These are phyloP conservation scores for Sinelater perroti DNA, from an alignment of 2,888 invertebrate species.

Conservation along the genomic window DNA sequence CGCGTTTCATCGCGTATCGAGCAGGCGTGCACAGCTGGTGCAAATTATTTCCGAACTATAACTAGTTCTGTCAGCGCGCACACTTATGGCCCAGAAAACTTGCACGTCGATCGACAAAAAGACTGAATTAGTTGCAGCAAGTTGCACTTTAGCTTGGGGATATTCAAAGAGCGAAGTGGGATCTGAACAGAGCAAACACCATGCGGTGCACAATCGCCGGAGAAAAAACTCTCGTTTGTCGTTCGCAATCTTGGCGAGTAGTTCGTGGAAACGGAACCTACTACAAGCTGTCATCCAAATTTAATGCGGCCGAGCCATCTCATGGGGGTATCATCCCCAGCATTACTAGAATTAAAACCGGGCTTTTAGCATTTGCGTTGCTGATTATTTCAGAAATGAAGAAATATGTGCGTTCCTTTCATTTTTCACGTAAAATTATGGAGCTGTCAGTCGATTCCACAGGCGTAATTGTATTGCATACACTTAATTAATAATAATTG, in stretches of 20 bases:
- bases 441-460: no score
- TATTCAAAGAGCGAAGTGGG: no score
- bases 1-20: background rate
- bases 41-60: conserved; percentile 12
- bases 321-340: conserved; percentile 1
- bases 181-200: no score
- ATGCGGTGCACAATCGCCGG: no score
- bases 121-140: no score
- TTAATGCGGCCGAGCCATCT: conserved; percentile 2
- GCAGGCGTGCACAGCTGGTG: conserved; percentile 16
- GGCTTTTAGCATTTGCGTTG: background rate
- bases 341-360: conserved; percentile 15
- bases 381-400: background rate
- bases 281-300: background rate
- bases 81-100: no score
- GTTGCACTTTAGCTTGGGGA: no score
- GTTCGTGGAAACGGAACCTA: conserved; percentile 7
- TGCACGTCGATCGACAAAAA: no score
- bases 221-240: background rate
- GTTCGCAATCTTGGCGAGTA: conserved; percentile 10
- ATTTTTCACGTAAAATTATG: no score
- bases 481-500: no score
- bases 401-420: no score
- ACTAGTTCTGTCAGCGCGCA: conserved; percentile 1
- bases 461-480: no score